Percentiles rank a stretch among this genome's conserved stretches.
Evolutionary conservation across 2,797 vertebrate genomes (phyloP).

Genomic region (Distichodus sexfasciatus): DNA sequence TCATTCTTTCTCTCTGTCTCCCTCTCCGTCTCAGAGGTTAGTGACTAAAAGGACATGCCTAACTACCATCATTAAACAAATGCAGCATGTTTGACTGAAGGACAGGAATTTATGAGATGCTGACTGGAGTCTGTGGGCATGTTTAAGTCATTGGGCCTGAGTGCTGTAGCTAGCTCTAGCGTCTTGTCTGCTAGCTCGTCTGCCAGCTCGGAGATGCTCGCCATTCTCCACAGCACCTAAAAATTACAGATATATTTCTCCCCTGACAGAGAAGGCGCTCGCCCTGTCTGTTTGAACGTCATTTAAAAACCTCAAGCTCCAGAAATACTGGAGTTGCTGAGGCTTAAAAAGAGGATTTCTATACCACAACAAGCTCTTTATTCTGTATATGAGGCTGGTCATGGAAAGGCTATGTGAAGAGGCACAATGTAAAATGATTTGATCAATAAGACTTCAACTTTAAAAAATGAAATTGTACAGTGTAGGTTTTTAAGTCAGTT

Average conservation of each 20-base stretch:
- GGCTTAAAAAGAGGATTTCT: neutral
- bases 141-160: conserved; percentile 47
- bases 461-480: too few species aligned
- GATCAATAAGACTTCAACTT: too few species aligned
- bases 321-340: conserved; percentile 4
- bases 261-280: neutral
- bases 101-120: conserved; percentile 54
- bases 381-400: too few species aligned
- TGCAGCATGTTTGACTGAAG: conserved; percentile 57
- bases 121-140: conserved; percentile 45
- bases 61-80: conserved; percentile 57
- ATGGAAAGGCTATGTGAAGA: too few species aligned
- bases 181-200: conserved; percentile 31
- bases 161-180: conserved; percentile 27
- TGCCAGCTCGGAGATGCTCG: conserved; percentile 34
- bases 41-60: conserved; percentile 49
- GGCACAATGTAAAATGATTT: too few species aligned
- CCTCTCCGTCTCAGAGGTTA: conserved; percentile 32
- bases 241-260: conserved; percentile 18
- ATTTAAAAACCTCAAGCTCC: conserved; percentile 17
- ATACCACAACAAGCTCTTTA: too few species aligned
- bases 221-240: conserved; percentile 40
- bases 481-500: too few species aligned
- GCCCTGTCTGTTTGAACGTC: neutral
- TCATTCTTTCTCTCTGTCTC: neutral